Conservation (phyloP, 2,797 vertebrate genomes). For the Phalloptychus januarius region DNA sequence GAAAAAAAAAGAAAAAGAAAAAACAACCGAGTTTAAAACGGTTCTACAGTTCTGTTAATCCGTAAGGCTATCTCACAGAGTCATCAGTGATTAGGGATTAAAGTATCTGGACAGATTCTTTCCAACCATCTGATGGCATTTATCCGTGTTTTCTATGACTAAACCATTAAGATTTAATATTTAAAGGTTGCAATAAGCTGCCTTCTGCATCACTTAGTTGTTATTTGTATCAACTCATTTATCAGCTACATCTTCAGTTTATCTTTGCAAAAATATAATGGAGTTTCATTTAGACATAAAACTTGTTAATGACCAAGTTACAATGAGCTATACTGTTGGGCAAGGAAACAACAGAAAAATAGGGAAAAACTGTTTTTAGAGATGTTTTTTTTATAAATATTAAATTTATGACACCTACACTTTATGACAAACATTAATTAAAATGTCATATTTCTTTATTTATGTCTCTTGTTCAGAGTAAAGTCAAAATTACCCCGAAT, state of each 20-base stretch:
- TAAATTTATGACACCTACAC: conserved; percentile 61
- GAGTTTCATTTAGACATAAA: conserved; percentile 49
- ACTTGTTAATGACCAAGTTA: conserved; percentile 39
- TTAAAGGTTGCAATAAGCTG: conserved; percentile 3
- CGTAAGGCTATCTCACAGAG: conserved; percentile 27
- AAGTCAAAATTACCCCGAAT: conserved; percentile 72
- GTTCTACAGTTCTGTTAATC: conserved; percentile 39
- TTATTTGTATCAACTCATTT: conserved; percentile 17
- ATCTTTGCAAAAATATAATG: conserved; percentile 22
- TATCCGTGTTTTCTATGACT: conserved; percentile 6
- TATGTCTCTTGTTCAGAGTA: conserved; percentile 68
- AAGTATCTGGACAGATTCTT: conserved; percentile 12
- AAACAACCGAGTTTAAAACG: conserved; percentile 18
- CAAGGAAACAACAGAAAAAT: conserved; percentile 41
- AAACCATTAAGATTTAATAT: background rate
- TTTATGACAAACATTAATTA: conserved; percentile 75
- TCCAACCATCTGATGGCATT: conserved; percentile 16
- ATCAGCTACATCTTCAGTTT: conserved; percentile 13
- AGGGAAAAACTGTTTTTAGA: conserved; percentile 56
- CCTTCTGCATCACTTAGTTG: conserved; percentile 6
- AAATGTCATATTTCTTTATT: conserved; percentile 70
- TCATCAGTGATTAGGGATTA: conserved; percentile 47
- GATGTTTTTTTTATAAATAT: conserved; percentile 71
- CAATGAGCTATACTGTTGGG: conserved; percentile 30
- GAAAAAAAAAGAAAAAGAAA: too few relatives aligned